Evolutionary conservation across 2,888 invertebrate species (phyloP), one percentile per base, ranked within the genome.

Genomic region (Nephrotoma flavescens): DNA sequence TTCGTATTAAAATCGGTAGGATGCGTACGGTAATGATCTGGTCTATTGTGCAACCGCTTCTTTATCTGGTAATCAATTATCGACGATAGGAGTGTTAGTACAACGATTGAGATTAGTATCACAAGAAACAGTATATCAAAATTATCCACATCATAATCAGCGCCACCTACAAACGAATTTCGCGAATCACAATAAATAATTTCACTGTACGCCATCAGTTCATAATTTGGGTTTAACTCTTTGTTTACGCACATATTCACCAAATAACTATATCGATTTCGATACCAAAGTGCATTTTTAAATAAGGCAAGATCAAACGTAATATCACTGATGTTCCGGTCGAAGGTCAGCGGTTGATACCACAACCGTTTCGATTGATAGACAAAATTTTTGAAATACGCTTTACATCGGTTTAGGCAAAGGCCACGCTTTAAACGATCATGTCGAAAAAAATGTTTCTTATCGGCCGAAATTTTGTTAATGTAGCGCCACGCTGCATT

Each of bases 121-220:
- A 41, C 3, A 12, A 84, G 42, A 84, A 84, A 84, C 7, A 42
- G 7, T 15, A n/a, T 15, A 84, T 84, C 84, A n/a, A n/a, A 84
- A 84, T 84, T n/a, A 15, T 84, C 84, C 7, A 84, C 15, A 2
- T n/a, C 5, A 42, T 84, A 84, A 42, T 84, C 84, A 42, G 41
- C n/a, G 7, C 85, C 85, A 7, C 44, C 19, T 5, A 19, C 45
- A 85, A 12, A 44, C 19, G 84, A 15, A 42, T 84, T 42, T 84
- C 84, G 84, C 6, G 84, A 84, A 42, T 42, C 83, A 45, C 88
- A 88, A 86, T 87, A 88, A 86, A 87, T 42, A 41, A 88, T 86
- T 41, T 87, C 57, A 19, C 87, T 87, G 47, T 87, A 87, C 5
- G 86, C 87, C 42, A 86, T 87, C 7, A 88, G 86, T 85, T 85